Base-by-base conservation (phyloP, 2,113 vertebrate species). In the Ceyx melanurus region DNA sequence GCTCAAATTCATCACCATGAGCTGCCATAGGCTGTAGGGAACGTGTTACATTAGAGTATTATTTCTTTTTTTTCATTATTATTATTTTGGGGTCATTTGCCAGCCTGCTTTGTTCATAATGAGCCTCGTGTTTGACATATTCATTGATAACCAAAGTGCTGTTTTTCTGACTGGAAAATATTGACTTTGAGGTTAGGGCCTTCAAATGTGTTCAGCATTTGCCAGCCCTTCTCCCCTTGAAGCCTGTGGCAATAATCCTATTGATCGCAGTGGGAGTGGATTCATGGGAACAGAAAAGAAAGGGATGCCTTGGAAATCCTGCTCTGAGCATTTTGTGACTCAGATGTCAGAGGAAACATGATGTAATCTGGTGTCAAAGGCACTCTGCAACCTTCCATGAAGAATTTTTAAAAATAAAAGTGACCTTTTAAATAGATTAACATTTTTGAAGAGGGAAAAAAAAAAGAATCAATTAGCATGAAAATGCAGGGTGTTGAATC, bases 341-440 rank as follows among this genome's bases (percentile, higher is more conserved):
- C 80, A 67, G 92, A 90, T 90, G 75, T 89, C 84, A 85, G 87
- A 76, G 92, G 87, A 91, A 95, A 70, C 64, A 7, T 93, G 94
- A 93, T 56, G 92, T 93, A 93, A 95, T 92, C 26, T 46, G 14
- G 29, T 82, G 86, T 91, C 87, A 93, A 64, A 93, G 48, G 72
- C 56, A 25, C 51, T 71, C 71, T 54, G 54, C 87, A 91, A 60
- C 48, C 56, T 70, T 90, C 73, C 6, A 9, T 22, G n/a, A 50
- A 48, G 66, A 45, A 2, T 51, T 81, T 50, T 50, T 50, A 6
- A 50, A 50, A 50, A 50, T 50, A 50, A 58, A 92, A 60, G 37
- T 50, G 82, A 91, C 82, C 90, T 92, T 84, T 95, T 84, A 90
- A 95, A 88, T 65, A 72, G 76, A 82, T 95, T 86, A 88, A 93